Conservation (phyloP, 2,113 vertebrate species). For the Lagopus leucura region DNA sequence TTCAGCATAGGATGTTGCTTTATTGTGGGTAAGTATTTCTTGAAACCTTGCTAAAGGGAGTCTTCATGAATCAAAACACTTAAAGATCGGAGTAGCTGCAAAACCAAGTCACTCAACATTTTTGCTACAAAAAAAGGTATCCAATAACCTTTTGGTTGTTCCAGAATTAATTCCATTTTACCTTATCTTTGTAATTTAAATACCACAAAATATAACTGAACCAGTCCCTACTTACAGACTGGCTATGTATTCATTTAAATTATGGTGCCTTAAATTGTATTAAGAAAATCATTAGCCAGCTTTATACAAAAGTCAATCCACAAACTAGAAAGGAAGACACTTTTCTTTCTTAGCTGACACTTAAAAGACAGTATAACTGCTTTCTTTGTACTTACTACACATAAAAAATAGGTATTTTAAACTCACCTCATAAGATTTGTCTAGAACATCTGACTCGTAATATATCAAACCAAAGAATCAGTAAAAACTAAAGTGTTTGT, state of each 20-base stretch:
- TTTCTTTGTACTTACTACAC: background rate
- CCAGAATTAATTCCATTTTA: background rate
- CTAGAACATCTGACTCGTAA: background rate
- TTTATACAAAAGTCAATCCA: background rate
- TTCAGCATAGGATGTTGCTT: background rate
- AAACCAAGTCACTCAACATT: background rate
- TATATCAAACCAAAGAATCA: background rate
- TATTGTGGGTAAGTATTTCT: background rate
- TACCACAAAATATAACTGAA: background rate
- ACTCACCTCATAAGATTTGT: background rate
- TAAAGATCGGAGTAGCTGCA: background rate
- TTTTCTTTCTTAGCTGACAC: background rate
- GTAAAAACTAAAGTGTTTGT: background rate
- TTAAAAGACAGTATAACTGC: background rate
- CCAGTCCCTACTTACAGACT: background rate
- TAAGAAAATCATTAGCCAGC: background rate
- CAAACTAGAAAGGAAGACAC: background rate
- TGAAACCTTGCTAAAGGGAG: background rate
- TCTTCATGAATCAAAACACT: background rate
- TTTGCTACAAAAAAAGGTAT: background rate
- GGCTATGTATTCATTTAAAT: background rate
- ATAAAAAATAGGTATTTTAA: background rate
- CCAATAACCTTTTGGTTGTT: background rate
- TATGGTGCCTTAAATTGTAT: background rate
- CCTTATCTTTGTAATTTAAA: background rate